Percentiles rank a stretch among this genome's conserved stretches.
phyloP scores from a whole-genome alignment of 2,113 vertebrate genomes.

The Felis catus region F.catus_Fca126_mat1.0 CM031421.1:115269001-115269500 shows the following conservation, averaged over 20 bases:
- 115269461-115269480: neutral
- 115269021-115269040: neutral
- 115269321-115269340: neutral
- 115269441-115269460: neutral
- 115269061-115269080: neutral
- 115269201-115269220: neutral
- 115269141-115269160: rapidly evolving
- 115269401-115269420: neutral
- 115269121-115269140: neutral
- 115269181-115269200: slow-evolving; percentile 39
- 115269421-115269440: neutral
- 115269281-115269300: rapidly evolving
- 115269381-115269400: neutral
- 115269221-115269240: neutral
- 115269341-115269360: neutral
- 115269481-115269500: neutral
- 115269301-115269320: neutral
- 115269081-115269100: neutral
- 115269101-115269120: neutral
- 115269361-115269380: neutral
- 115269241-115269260: slow-evolving; percentile 61
- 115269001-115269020: neutral
- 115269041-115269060: neutral
- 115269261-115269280: neutral
- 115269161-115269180: neutral